Percentiles rank a stretch among this genome's conserved stretches.
Evolutionary conservation across 2,888 invertebrate genomes (phyloP).

Genomic region (Lasioglossum oenotherae): DNA sequence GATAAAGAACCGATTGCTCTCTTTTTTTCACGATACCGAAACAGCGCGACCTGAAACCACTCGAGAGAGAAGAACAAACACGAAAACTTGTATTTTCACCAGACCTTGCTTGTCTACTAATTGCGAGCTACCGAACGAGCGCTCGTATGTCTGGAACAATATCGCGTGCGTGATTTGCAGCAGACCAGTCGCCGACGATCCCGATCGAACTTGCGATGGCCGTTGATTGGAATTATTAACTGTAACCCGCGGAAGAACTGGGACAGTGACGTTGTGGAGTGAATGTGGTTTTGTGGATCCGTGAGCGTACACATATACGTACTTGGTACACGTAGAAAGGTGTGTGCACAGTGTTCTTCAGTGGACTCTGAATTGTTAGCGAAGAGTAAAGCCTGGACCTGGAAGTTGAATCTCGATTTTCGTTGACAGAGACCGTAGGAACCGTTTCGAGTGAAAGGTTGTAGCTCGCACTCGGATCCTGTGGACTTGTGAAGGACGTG

Average conservation of each 20-base stretch:
- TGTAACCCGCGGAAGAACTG: background rate
- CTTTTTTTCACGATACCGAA: background rate
- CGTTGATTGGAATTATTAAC: background rate
- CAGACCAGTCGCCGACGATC: background rate
- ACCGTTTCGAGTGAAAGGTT: background rate
- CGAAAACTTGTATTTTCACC: background rate
- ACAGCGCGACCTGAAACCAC: background rate
- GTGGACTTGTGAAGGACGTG: background rate
- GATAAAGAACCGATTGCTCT: conserved; percentile 41
- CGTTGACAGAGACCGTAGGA: background rate
- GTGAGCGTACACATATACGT: background rate
- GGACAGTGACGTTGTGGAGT: background rate
- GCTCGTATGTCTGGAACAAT: background rate
- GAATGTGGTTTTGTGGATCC: conserved; percentile 2
- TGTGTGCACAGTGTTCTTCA: background rate
- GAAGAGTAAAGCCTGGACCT: background rate
- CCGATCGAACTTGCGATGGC: background rate
- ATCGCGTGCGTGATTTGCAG: background rate
- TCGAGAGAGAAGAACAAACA: background rate
- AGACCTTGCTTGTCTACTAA: background rate
- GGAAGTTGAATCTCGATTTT: background rate
- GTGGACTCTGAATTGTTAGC: background rate
- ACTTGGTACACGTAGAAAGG: background rate
- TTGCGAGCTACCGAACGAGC: background rate
- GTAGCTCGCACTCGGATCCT: background rate